Percentiles rank a stretch among this genome's conserved stretches.
These are phyloP conservation scores for Dolichopus griseipennis DNA, from an alignment of 2,888 invertebrate genomes.

Conservation along the genomic window DNA sequence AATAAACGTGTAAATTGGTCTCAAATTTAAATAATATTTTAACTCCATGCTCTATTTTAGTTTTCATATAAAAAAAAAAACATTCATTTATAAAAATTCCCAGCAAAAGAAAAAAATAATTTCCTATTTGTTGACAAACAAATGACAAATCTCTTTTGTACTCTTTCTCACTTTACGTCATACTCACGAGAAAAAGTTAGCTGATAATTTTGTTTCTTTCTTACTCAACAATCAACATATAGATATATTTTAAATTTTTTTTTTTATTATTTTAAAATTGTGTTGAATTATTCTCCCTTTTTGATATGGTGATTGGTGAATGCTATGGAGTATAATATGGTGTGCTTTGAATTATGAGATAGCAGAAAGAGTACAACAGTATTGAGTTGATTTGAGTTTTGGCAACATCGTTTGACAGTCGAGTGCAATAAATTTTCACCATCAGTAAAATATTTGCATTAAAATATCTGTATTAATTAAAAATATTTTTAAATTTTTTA, in stretches of 20 bases:
- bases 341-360: not conserved
- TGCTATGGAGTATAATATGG: too few relatives aligned
- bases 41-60: too few relatives aligned
- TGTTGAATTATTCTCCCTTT: too few relatives aligned
- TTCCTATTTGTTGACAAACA: too few relatives aligned
- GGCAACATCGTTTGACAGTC: conserved; percentile 10
- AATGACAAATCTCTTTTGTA: not conserved
- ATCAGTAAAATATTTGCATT: not conserved
- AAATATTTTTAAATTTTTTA: not conserved
- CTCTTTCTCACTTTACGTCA: not conserved
- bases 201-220: conserved; percentile 4
- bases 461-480: not conserved
- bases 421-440: not conserved
- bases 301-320: too few relatives aligned
- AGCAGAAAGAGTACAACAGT: not conserved
- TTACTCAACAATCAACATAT: not conserved
- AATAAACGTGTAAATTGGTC: too few relatives aligned
- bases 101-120: too few relatives aligned
- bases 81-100: too few relatives aligned
- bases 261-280: too few relatives aligned
- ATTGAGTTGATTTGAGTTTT: not conserved
- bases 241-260: too few relatives aligned
- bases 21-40: too few relatives aligned
- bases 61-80: too few relatives aligned
- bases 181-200: not conserved